phyloP scores from a whole-genome alignment of 2,113 vertebrate species.

The Urocynchramus pylzowi region DNA sequence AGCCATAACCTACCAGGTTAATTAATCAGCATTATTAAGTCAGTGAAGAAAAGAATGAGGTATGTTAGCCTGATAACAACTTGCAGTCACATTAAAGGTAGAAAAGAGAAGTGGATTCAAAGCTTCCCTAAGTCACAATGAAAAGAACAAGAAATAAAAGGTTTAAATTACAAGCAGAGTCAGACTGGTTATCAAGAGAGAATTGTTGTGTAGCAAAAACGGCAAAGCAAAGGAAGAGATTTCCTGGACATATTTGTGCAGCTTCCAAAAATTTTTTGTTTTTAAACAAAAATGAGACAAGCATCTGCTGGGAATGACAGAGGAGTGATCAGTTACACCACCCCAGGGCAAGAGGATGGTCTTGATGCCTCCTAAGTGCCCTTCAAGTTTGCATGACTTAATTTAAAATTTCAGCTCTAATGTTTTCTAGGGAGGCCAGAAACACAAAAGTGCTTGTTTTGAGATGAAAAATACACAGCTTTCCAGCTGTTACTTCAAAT shows the following conservation, averaged over 20 bases:
- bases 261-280: background rate
- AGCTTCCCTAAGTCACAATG: background rate
- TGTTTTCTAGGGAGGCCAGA: background rate
- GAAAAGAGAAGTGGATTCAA: slow-evolving; percentile 2
- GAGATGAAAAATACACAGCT: background rate
- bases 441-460: background rate
- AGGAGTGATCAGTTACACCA: background rate
- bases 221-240: background rate
- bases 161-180: background rate
- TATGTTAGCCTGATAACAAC: background rate
- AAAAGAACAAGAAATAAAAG: background rate
- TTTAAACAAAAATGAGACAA: background rate
- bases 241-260: background rate
- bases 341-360: background rate
- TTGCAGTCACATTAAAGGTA: background rate
- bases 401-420: background rate
- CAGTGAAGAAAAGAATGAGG: background rate
- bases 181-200: background rate
- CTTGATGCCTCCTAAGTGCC: background rate
- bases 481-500: background rate
- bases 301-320: background rate
- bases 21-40: slow-evolving; percentile 14
- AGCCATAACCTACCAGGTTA: slow-evolving; percentile 1
- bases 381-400: slow-evolving; percentile 3
- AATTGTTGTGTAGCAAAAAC: background rate